Conservation (phyloP, 2,113 vertebrate species). For the Rhadina sibilatrix region DNA sequence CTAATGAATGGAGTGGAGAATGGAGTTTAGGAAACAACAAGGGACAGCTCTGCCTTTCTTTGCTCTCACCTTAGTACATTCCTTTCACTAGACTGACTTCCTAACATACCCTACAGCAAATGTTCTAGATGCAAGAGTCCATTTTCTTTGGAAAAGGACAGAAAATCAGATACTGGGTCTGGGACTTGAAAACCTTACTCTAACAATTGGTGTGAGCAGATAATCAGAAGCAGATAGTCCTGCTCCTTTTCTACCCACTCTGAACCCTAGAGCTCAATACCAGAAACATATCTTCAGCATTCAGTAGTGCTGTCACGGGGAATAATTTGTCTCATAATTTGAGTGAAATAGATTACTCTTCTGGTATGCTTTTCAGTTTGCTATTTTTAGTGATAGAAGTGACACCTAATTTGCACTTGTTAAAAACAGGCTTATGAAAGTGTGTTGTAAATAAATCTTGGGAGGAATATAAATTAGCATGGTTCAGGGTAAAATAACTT, state of each 20-base stretch:
- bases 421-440: neutral
- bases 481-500: neutral
- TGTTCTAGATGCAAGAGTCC: neutral
- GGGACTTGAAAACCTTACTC: neutral
- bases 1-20: neutral
- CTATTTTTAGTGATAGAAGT: constrained; percentile 4
- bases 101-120: neutral
- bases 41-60: neutral
- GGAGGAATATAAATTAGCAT: neutral
- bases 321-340: neutral
- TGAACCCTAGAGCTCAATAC: neutral
- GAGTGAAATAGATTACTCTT: neutral
- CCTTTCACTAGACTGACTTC: neutral
- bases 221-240: neutral
- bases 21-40: neutral
- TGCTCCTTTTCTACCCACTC: neutral
- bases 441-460: neutral
- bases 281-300: neutral
- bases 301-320: neutral
- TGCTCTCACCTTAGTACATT: neutral
- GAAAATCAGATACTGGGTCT: neutral
- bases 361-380: neutral
- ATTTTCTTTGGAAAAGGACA: neutral
- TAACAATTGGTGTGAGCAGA: neutral
- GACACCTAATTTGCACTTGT: constrained; percentile 5